Base-by-base conservation (phyloP, 1,140 invertebrate species). In the Babylonia areolata region DNA sequence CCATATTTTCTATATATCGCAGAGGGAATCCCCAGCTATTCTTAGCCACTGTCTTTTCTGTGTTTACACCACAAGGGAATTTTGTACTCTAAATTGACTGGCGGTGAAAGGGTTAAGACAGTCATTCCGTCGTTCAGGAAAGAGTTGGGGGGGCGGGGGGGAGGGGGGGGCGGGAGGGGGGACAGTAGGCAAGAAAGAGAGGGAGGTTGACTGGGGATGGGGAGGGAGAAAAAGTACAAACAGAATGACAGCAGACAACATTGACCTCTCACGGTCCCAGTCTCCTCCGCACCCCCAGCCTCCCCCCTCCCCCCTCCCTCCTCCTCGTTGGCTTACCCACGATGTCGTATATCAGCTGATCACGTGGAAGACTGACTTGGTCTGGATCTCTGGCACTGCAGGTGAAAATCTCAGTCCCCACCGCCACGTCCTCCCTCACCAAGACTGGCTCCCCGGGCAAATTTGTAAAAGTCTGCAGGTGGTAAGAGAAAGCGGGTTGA, bases 321-420 rank as follows among this genome's bases (percentile, higher is more conserved):
- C 69, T 71, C 5, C 69, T 28, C 6, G 9, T 9, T 71, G 28
- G 23, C 42, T 54, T 1, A 80, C 78, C 40, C 28, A 15, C 54
- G 46, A 80, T 54, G 42, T 15, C 15, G 42, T 80, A 80, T 3
- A 6, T 17, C 0, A 80, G 78, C n/a, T 54, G 78, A 54, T 28
- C 78, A 1, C 46, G 42, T 28, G 78, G 78, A 2, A 80, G 42
- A 35, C 28, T 33, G 46, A 12, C 3, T 31, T 33, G 42, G 46
- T 80, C 78, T 0, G 40, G 78, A 31, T 80, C 78, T 31, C 28
- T 28, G n/a, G 5, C 78, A 20, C 5, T 54, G 33, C 78, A 80
- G 28, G 78, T 80, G 78, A 80, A 80, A 40, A 80, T 80, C 28
- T 9, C 46, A 0, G 78, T 80, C 23, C 42, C 78, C 40, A 31